Evolutionary conservation across 2,113 vertebrate species (phyloP).

Genomic region (Atlantisia rogersi): DNA sequence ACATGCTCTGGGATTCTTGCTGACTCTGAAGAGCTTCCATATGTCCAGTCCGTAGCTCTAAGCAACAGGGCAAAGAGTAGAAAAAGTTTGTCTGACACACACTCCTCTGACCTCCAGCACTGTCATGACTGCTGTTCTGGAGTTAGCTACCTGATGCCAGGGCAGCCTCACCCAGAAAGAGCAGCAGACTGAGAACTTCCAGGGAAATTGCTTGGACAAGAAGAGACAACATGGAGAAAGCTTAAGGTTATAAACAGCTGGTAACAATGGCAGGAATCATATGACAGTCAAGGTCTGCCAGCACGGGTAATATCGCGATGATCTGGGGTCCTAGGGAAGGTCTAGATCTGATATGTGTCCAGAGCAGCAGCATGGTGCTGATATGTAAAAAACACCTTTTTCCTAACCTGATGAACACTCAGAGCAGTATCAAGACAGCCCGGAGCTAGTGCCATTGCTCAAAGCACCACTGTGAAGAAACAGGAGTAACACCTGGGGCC

Average conservation of each 20-base stretch:
- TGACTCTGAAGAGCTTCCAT: conserved; percentile 58
- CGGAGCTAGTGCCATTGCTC: background rate
- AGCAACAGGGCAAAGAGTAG: background rate
- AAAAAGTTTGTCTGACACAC: background rate
- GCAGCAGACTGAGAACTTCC: background rate
- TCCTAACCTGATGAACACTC: background rate
- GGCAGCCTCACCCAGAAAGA: background rate
- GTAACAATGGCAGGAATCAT: background rate
- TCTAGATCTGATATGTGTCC: background rate
- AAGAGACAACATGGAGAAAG: background rate
- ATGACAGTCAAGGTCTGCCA: accelerated
- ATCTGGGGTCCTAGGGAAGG: background rate
- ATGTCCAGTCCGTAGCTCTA: background rate
- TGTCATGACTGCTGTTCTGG: background rate
- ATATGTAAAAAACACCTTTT: background rate
- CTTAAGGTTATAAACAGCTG: background rate
- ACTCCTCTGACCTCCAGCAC: background rate
- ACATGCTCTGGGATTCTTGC: conserved; percentile 3
- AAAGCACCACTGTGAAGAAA: background rate
- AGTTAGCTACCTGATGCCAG: background rate
- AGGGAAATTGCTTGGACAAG: background rate
- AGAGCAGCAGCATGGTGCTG: background rate
- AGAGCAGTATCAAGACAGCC: background rate
- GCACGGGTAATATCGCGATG: accelerated
- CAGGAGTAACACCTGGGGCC: background rate